Evolutionary conservation across 2,888 invertebrate genomes (phyloP), one percentile per base, ranked within the genome.

Genomic region (Pristionchus mayeri): DNA sequence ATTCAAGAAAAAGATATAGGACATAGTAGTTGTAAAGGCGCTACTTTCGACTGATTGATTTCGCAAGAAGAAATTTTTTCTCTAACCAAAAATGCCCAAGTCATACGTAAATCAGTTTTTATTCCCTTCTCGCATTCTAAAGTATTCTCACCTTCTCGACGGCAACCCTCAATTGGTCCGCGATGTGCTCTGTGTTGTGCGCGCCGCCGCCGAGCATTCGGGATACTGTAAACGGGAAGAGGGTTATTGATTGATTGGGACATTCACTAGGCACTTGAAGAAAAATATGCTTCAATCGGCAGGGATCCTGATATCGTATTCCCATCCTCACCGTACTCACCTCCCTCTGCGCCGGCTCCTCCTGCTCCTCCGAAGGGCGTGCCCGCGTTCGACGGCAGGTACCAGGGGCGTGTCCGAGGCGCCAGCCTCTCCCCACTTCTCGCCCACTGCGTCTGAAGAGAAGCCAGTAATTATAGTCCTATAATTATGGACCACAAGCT

Each of bases 391-490:
- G 80, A 83, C 6, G 89, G 88, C 63, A 88, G 85, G 76, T 89
- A 88, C 89, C 89, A 89, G 60, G 89, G 88, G n/a, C 30, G 88
- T 88, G 24, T 86, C 85, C 52, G 85, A 85, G 9, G 87, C 86
- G 40, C 85, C 78, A 85, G 88, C 18, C 27, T 89, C 88, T 44
- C 84, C 85, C 88, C 88, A 89, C 80, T 87, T 86, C 78, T 85
- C 86, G 52, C 86, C 84, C n/a, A 78, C 78, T 44, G 81, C 71
- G 54, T 86, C 86, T 84, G 60, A 50, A 79, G n/a, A n/a, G n/a
- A n/a, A n/a, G n/a, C n/a, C n/a, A n/a, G n/a, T n/a, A n/a, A n/a
- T n/a, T n/a, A n/a, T n/a, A n/a, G n/a, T n/a, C n/a, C n/a, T n/a
- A n/a, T n/a, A n/a, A n/a, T n/a, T n/a, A n/a, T n/a, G n/a, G n/a